phyloP scores from a whole-genome alignment of 2,888 invertebrate genomes.

The Isoperla grammatica region DNA sequence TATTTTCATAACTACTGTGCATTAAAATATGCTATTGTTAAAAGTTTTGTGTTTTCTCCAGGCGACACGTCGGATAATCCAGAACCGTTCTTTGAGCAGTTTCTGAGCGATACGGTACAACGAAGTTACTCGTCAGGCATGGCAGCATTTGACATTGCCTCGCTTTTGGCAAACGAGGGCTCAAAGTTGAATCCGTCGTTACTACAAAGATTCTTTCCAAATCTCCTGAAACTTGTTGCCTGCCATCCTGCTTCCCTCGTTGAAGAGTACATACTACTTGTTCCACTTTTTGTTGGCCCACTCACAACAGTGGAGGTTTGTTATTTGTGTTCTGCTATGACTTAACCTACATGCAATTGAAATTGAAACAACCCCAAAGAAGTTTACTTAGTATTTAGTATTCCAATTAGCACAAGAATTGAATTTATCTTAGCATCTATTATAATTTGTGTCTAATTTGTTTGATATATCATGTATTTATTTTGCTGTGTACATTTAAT shows the following conservation, averaged over 20 bases:
- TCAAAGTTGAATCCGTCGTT: slow-evolving; percentile 11
- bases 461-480: too few relatives aligned
- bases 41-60: slow-evolving; percentile 14
- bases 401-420: too few relatives aligned
- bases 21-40: too few relatives aligned
- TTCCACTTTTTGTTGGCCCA: slow-evolving; percentile 22
- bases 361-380: too few relatives aligned
- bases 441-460: too few relatives aligned
- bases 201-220: slow-evolving; percentile 27
- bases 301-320: slow-evolving; percentile 25
- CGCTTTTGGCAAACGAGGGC: slow-evolving; percentile 21
- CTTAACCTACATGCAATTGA: neutral
- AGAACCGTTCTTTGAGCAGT: slow-evolving; percentile 23
- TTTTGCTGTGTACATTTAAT: too few relatives aligned
- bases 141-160: slow-evolving; percentile 27
- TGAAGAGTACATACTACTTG: slow-evolving; percentile 27
- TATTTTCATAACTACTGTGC: too few relatives aligned
- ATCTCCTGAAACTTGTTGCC: slow-evolving; percentile 28
- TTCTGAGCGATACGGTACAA: slow-evolving; percentile 26
- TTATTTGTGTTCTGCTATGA: neutral
- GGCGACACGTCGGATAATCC: slow-evolving; percentile 22
- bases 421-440: too few relatives aligned
- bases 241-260: slow-evolving; percentile 27
- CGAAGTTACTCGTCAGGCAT: slow-evolving; percentile 29
- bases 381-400: too few relatives aligned